Base-by-base conservation (phyloP, 2,888 invertebrate genomes). In the Ornithoptera alexandrae region DNA sequence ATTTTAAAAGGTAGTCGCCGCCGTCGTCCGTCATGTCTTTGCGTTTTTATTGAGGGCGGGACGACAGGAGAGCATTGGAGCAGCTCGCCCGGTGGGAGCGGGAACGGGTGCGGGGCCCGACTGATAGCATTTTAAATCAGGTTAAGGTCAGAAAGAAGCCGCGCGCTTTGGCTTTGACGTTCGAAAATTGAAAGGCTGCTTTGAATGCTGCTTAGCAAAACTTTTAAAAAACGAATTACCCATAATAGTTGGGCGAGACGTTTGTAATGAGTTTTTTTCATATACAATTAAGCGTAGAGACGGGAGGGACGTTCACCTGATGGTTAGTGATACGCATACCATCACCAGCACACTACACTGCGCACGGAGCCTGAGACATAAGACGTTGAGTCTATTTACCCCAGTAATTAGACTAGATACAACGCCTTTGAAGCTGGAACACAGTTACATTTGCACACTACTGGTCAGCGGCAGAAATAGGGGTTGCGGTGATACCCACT, bases 101-200 rank as follows among this genome's bases (percentile, higher is more conserved):
- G 42, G 42, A 42, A 10, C 10, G 42, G 12, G 42, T 7, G 42
- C 10, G 42, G 73, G 73, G 72, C 74, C 73, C 72, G 79, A 81
- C 84, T 87, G 87, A 89, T 88, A 84, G 91, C 90, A 91, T 91
- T 88, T 90, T 90, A 90, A 90, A 91, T 88, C 86, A 89, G 90
- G 90, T 90, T 90, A 91, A 91, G 91, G 90, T 90, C 90, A 88
- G 81, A 79, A 81, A 76, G 78, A 67, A 60, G 39, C 57, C 64
- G 57, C 70, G 79, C 78, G 74, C 62, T 66, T 65, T 68, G 58
- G 74, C 62, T 66, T 65, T 69, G 62, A 30, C 66, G 62, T 63
- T 68, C 60, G 57, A 42, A 69, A 69, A 71, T 64, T 69, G 22
- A 67, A 66, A 62, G 60, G n/a, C 56, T 63, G 42, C 62, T 70